A percentile compares a stretch with the other conserved stretches of the same genome.
Evolutionary conservation across 2,888 invertebrate species (phyloP).

Genomic region (Cordilura impudica): DNA sequence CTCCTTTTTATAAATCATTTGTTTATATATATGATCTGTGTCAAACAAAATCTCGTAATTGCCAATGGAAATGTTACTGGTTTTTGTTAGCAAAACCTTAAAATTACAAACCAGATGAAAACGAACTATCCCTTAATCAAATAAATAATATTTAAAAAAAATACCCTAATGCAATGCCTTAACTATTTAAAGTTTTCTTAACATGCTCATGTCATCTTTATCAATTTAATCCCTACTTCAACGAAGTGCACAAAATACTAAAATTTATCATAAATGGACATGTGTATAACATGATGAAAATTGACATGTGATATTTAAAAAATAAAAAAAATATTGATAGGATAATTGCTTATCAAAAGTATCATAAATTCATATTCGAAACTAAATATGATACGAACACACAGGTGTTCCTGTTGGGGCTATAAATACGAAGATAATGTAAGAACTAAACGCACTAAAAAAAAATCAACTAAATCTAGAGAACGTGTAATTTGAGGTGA

Average conservation of each 20-base stretch:
- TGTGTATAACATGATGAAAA: slow-evolving; percentile 50
- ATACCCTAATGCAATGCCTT: too few relatives aligned
- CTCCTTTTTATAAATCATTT: too few relatives aligned
- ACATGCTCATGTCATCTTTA: not conserved
- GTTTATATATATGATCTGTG: too few relatives aligned
- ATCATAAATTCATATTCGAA: slow-evolving; percentile 39
- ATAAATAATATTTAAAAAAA: too few relatives aligned
- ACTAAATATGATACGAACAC: slow-evolving; percentile 48
- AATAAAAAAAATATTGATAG: slow-evolving; percentile 64
- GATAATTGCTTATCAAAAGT: slow-evolving; percentile 69
- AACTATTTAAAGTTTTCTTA: not conserved
- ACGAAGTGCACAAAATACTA: not conserved
- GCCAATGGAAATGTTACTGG: too few relatives aligned
- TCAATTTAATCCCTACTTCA: slow-evolving; percentile 1
- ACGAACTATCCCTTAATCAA: too few relatives aligned
- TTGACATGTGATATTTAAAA: slow-evolving; percentile 71
- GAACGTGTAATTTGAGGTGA: slow-evolving; percentile 42
- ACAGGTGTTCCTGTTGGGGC: slow-evolving; percentile 45
- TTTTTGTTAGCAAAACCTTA: too few relatives aligned
- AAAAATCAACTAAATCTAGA: slow-evolving; percentile 8
- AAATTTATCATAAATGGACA: slow-evolving; percentile 46
- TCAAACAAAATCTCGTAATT: too few relatives aligned
- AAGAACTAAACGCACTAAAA: slow-evolving; percentile 1
- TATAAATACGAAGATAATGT: slow-evolving; percentile 29
- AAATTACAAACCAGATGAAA: too few relatives aligned